Base-by-base conservation (phyloP, 2,888 invertebrate genomes). In the Agrochola litura region DNA sequence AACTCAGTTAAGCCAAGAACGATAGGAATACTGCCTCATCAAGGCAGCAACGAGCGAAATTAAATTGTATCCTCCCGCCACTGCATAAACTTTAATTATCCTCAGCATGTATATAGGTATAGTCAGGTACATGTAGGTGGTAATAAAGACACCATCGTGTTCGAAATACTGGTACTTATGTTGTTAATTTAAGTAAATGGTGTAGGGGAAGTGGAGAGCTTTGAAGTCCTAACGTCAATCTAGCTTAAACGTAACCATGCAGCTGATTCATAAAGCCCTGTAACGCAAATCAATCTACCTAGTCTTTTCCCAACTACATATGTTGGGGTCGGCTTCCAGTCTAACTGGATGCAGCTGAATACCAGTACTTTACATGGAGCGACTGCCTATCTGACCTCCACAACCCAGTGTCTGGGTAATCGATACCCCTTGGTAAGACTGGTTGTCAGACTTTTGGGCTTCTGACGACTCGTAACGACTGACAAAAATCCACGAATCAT, bases 11-110 rank as follows among this genome's bases (percentile, higher is more conserved):
- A 82, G 52, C 41, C 66, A 73, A 54, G 56, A 81, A 74, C 74
- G 74, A 80, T 80, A 72, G 72, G 30, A 65, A 75, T 61, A 64
- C 85, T 49, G 37, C 30, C 65, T 65, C 82, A 81, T 85, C 76
- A 72, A 66, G 71, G 30, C 70, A 46, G 71, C 58, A 72, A 86
- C 86, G 86, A 74, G 74, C 72, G 41, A 83, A 86, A 85, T 85
- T 83, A 82, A 77, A 86, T 83, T 86, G 74, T 78, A 77, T 83
- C 71, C 83, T 66, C 63, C 77, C 58, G 70, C 78, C 74, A 78
- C 83, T 86, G 75, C 83, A 73, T 86, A 84, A 74, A 86, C 71
- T 83, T 84, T 84, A 86, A 84, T 86, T 86, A 83, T 74, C 72
- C 60, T 61, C 49, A 43, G 46, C 54, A 37, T 60, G 54, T 63